Base-by-base conservation (phyloP, 2,113 vertebrate species). In the Riparia riparia region DNA sequence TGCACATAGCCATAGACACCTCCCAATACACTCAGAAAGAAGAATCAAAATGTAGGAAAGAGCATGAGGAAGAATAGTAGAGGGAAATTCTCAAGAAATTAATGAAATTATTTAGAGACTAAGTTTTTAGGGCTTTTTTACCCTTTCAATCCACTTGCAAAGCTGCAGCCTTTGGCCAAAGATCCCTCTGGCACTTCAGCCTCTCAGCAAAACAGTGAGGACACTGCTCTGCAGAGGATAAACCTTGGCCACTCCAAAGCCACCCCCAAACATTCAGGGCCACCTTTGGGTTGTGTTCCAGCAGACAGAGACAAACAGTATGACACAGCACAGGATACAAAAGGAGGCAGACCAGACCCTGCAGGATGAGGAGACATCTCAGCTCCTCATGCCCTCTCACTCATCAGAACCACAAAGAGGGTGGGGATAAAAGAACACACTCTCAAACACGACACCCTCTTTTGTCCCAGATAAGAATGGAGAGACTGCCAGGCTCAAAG, bases 341-440 rank as follows among this genome's bases (percentile, higher is more conserved):
- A 81, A 44, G 10, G 34, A 63, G 60, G 39, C 41, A 53, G 53
- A 14, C 7, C 72, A 78, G 17, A 22, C 44, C 44, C 34, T 37
- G 64, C 70, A 69, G 17, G 26, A 15, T 37, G 41, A 86, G 41
- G 50, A 71, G 49, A 37, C 0, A 0, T 8, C 32, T 73, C 51
- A 44, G 37, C 51, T 70, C 37, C 44, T 64, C 17, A 7, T 34
- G 20, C 14, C 24, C 44, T 78, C 82, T 49, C 3, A 4, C 13
- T 39, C 65, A 60, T 7, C 20, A 57, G 70, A 66, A 51, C 34
- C 34, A 81, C 22, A 73, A 29, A 20, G 20, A 71, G 47, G 32
- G 28, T 1, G 1, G 12, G 41, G 31, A 39, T 3, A 54, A 13
- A 89, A 81, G 11, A 61, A 41, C 15, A 29, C 0, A 0, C 9